These are phyloP conservation scores for Tringa solitaria DNA, from an alignment of 2,113 vertebrate species.

Conservation along the genomic window DNA sequence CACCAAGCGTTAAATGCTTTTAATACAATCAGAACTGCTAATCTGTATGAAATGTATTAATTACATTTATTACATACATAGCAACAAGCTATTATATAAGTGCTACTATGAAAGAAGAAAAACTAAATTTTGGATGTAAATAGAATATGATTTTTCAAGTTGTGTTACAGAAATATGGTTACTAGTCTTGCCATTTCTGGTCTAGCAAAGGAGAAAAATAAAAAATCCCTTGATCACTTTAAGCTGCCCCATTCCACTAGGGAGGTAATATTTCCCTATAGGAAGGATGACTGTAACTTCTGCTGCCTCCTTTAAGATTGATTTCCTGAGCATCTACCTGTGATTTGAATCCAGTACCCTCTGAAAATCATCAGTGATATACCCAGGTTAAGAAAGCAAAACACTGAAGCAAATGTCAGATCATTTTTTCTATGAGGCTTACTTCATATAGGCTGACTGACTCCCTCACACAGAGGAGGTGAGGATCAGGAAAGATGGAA, in stretches of 20 bases:
- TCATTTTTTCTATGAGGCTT: not conserved
- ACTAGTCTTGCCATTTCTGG: not conserved
- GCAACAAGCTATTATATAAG: not conserved
- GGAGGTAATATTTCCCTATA: not conserved
- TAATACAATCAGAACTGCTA: not conserved
- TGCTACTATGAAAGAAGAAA: not conserved
- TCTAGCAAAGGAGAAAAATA: not conserved
- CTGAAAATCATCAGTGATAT: not conserved
- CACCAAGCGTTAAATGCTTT: not conserved
- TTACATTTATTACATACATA: not conserved
- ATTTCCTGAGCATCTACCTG: not conserved
- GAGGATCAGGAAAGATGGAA: not conserved
- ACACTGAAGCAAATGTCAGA: not conserved
- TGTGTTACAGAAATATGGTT: not conserved
- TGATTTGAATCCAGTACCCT: not conserved
- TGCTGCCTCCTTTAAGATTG: not conserved
- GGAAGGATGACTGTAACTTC: not conserved
- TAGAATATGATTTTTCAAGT: not conserved
- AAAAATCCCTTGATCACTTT: not conserved
- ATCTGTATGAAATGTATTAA: not conserved
- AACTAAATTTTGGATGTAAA: not conserved
- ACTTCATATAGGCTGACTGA: not conserved
- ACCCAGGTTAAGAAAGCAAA: not conserved
- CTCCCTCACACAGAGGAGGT: not conserved
- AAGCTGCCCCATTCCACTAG: accelerated